A percentile compares a stretch with the other conserved stretches of the same genome.
Evolutionary conservation across 1,140 invertebrate genomes (phyloP).

Genomic region (Physella acuta): DNA sequence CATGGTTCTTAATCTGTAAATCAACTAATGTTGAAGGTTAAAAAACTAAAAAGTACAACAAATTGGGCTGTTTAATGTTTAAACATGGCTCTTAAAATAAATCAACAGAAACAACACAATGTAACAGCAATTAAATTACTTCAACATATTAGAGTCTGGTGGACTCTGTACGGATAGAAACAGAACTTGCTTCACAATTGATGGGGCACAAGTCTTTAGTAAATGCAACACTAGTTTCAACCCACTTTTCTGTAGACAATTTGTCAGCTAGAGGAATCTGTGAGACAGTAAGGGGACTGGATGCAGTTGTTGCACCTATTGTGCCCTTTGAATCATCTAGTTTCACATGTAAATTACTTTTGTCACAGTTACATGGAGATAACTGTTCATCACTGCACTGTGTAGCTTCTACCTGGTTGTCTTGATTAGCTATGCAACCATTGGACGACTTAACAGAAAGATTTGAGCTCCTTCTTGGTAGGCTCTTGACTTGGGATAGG

Average conservation of each 20-base stretch:
- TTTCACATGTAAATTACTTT: not conserved
- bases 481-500: not conserved
- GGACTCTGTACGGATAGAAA: constrained; percentile 5
- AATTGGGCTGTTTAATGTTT: too few relatives aligned
- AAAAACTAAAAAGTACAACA: too few relatives aligned
- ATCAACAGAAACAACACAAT: too few relatives aligned
- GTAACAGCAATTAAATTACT: too few relatives aligned
- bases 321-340: not conserved
- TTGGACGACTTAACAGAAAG: not conserved
- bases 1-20: too few relatives aligned
- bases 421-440: not conserved
- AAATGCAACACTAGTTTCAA: constrained; percentile 12
- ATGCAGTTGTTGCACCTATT: not conserved
- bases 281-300: not conserved
- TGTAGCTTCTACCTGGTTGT: not conserved
- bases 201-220: not conserved
- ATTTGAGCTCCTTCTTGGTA: constrained; percentile 1
- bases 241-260: constrained; percentile 21
- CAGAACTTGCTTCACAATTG: not conserved
- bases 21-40: too few relatives aligned
- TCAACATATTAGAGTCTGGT: constrained; percentile 1
- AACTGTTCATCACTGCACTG: not conserved
- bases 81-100: too few relatives aligned
- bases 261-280: constrained; percentile 3
- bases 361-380: not conserved